phyloP scores from a whole-genome alignment of 2,888 invertebrate species.

The Synergus gifuensis region DNA sequence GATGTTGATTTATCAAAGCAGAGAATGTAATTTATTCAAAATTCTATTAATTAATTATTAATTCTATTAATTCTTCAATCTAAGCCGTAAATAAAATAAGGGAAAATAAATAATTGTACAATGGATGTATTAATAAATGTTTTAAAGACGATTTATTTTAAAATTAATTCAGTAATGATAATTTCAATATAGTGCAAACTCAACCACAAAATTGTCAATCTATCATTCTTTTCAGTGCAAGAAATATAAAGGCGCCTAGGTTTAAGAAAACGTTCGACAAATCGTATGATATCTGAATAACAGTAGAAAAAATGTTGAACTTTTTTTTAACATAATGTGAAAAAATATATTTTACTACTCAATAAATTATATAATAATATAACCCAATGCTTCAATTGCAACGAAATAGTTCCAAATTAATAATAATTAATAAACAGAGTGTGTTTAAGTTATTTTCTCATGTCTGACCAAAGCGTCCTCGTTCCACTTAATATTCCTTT shows the following conservation, averaged over 20 bases:
- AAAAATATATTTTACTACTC: not conserved
- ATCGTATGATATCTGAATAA: not conserved
- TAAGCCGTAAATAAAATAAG: not conserved
- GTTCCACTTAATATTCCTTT: not conserved
- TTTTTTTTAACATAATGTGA: not conserved
- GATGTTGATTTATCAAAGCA: too few relatives aligned
- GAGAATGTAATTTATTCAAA: too few relatives aligned
- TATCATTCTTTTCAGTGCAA: not conserved
- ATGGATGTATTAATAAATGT: not conserved
- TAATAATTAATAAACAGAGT: too few relatives aligned
- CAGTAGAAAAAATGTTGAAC: too few relatives aligned
- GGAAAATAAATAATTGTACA: not conserved
- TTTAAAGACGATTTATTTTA: not conserved
- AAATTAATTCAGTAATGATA: not conserved
- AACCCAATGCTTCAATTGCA: not conserved
- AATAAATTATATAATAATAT: not conserved
- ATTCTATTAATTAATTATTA: too few relatives aligned
- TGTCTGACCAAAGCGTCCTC: not conserved
- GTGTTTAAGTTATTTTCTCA: too few relatives aligned
- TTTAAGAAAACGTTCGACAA: constrained; percentile 8
- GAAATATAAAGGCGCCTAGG: not conserved
- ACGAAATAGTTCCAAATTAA: not conserved
- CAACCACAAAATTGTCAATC: not conserved
- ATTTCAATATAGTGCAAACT: constrained; percentile 1
- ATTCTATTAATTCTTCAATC: too few relatives aligned